Evolutionary conservation across 2,888 invertebrate species (phyloP).

Genomic region (Trissonchulus latispiculum): DNA sequence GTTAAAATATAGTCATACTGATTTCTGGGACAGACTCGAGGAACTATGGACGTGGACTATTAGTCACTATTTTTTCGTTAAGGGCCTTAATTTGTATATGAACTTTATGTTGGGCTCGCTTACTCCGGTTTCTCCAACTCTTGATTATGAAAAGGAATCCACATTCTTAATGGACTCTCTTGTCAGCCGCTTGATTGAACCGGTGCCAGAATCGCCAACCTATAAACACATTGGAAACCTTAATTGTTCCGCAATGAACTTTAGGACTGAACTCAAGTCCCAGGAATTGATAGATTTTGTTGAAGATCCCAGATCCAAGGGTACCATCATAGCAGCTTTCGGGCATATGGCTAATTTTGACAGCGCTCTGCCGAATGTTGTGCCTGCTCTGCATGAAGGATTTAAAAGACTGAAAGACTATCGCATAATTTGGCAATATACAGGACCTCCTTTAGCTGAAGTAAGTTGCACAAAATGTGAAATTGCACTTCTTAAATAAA

Average conservation of each 20-base stretch:
- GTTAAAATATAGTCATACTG: not conserved
- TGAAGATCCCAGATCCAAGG: slow-evolving; percentile 26
- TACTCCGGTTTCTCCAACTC: not conserved
- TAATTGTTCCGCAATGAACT: not conserved
- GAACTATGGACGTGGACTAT: not conserved
- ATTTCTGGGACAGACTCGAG: not conserved
- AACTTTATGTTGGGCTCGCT: too few species aligned
- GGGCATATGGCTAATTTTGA: slow-evolving; percentile 26
- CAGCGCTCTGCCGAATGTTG: slow-evolving; percentile 19
- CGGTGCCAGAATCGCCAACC: not conserved
- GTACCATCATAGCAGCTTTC: slow-evolving; percentile 28
- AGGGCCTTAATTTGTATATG: not conserved
- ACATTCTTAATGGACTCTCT: not conserved
- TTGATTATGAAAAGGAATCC: not conserved
- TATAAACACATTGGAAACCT: not conserved
- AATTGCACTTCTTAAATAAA: too few species aligned
- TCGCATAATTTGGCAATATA: slow-evolving; percentile 27
- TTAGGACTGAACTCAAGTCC: too few species aligned
- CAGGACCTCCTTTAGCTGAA: too few species aligned
- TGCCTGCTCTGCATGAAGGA: slow-evolving; percentile 5
- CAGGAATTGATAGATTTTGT: too few species aligned
- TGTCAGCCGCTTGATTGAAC: not conserved
- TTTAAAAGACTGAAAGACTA: slow-evolving; percentile 3
- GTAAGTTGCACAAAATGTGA: too few species aligned
- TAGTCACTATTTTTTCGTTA: not conserved